phyloP scores from a whole-genome alignment of 1,140 invertebrate genomes.

The Neuroterus valhalla region DNA sequence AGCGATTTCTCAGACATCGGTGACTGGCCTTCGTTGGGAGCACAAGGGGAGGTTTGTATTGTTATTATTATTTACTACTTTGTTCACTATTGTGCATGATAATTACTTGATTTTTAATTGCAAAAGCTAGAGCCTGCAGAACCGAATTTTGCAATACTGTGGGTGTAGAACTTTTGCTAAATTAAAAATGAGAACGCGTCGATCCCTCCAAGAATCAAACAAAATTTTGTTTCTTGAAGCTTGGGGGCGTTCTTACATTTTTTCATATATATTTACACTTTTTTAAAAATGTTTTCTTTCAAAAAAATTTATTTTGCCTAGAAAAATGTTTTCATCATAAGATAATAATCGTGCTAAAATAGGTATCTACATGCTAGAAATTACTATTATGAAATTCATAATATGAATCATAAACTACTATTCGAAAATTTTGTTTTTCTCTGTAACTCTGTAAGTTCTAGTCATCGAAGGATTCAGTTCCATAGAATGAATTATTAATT shows the following conservation, averaged over 20 bases:
- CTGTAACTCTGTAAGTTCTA: too few relatives aligned
- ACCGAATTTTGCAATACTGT: slow-evolving; percentile 39
- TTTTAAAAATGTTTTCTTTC: too few relatives aligned
- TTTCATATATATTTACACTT: not conserved
- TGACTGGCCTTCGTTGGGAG: slow-evolving; percentile 87
- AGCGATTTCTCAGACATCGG: slow-evolving; percentile 83
- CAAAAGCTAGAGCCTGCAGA: slow-evolving; percentile 67
- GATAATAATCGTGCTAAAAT: too few relatives aligned
- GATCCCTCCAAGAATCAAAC: not conserved
- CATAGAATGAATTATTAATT: too few relatives aligned
- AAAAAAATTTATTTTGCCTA: too few relatives aligned
- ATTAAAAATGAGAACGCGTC: slow-evolving; percentile 31
- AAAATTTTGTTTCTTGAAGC: not conserved
- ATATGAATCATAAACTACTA: too few relatives aligned
- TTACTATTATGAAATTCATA: too few relatives aligned
- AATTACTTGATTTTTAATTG: slow-evolving; percentile 31
- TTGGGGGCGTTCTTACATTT: slow-evolving; percentile 6
- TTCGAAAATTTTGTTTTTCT: too few relatives aligned
- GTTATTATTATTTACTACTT: slow-evolving; percentile 41
- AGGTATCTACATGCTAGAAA: too few relatives aligned
- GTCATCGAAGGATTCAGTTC: too few relatives aligned
- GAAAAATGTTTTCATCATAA: too few relatives aligned
- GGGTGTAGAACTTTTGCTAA: slow-evolving; percentile 70
- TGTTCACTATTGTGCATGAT: not conserved
- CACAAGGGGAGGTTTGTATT: slow-evolving; percentile 72